A percentile compares a stretch with the other conserved stretches of the same genome.
Evolutionary conservation across 2,888 invertebrate genomes (phyloP).

Genomic region (Lamproptera curius): DNA sequence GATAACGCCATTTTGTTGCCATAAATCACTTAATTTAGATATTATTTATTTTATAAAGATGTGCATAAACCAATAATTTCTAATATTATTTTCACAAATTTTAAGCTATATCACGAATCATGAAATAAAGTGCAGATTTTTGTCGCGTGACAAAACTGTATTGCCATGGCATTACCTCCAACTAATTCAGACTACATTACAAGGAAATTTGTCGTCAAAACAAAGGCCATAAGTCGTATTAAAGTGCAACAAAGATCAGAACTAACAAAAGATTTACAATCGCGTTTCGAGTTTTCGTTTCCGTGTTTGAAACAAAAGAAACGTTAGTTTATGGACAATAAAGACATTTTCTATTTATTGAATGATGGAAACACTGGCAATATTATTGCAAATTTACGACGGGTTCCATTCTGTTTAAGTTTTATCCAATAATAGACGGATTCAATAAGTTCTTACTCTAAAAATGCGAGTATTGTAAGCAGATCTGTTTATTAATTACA

Average conservation of each 20-base stretch:
- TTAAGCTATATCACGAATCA: not conserved
- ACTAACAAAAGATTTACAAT: conserved; percentile 16
- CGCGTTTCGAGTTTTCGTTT: conserved; percentile 14
- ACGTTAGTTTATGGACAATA: conserved; percentile 9
- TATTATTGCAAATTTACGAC: too few species aligned
- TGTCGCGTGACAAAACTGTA: conserved; percentile 2
- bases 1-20: too few species aligned
- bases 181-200: conserved; percentile 6
- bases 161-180: not conserved
- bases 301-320: conserved; percentile 16
- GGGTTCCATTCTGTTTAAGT: too few species aligned
- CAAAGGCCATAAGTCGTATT: conserved; percentile 7
- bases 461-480: too few species aligned
- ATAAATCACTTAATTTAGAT: too few species aligned
- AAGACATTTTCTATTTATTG: conserved; percentile 11
- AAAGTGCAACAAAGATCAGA: conserved; percentile 14
- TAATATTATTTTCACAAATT: too few species aligned
- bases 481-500: too few species aligned
- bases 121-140: not conserved
- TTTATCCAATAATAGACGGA: too few species aligned
- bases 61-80: too few species aligned
- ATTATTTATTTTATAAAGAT: too few species aligned
- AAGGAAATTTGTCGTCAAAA: conserved; percentile 4
- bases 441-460: too few species aligned
- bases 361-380: not conserved